Evolutionary conservation across 2,888 invertebrate genomes (phyloP), one percentile per base, ranked within the genome.

Genomic region (Cerceris rybyensis): DNA sequence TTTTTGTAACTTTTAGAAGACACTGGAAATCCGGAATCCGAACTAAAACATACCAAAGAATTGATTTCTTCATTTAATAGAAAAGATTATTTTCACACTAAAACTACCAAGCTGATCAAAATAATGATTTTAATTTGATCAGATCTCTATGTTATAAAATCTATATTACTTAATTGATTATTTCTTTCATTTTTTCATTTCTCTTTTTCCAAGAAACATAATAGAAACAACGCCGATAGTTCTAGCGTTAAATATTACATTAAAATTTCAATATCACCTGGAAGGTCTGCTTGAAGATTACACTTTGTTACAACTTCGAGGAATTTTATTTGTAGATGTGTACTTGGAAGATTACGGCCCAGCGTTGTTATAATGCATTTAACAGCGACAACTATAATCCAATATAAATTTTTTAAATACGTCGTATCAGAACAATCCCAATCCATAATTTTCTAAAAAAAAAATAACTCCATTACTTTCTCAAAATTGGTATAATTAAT

Each of bases 291-390:
- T 42, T 87, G 77, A 73, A 92, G 89, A 14, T 89, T 82, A 49
- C 82, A 87, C 2, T 87, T 83, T 9, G 87, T 81, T 41, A 92
- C 74, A 41, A 82, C 69, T n/a, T 94, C 93, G 2, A 97, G 91
- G 80, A 96, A 95, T 83, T 94, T 93, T 46, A 94, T 93, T 90
- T 96, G 95, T 85, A 95, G 94, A 82, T 93, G 93, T 0, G 94
- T 93, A 66, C 96, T 96, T 52, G 93, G 93, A 81, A 96, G 95
- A 82, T 94, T 94, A 75, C 94, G 92, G 68, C 94, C 94, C 0
- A 96, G 89, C 1, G 95, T 94, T 0, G 94, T 93, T 73, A 95
- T 93, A n/a, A 96, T 92, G 41, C 96, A 91, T 8, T 94, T 93
- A 17, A 95, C 93, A 0, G 95, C 93, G 0, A 94, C 93, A 69